Evolutionary conservation across 2,888 invertebrate species (phyloP), one percentile per base, ranked within the genome.

Genomic region (Drosophila phalerata): DNA sequence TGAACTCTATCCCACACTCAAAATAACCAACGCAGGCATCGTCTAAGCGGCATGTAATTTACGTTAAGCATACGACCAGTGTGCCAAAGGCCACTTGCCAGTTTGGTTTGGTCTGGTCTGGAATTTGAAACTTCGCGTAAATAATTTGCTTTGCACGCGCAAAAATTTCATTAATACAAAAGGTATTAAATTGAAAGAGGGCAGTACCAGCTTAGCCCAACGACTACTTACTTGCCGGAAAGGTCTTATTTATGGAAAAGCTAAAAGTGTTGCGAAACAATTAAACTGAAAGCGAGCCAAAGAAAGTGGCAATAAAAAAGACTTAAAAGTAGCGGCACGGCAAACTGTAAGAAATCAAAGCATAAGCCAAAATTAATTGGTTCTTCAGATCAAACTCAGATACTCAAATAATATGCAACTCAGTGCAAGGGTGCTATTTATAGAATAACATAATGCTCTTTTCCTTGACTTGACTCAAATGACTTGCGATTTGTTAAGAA

Each of bases 161-260:
- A 51, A 61, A 79, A 82, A 78, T 76, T 84, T 84, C 78, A 82
- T 82, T 81, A 84, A 73, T 68, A 78, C 58, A 56, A 73, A 76
- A 62, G 77, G 62, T 71, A 79, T 69, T 75, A 79, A 79, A 67
- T 79, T 79, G 58, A 72, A 81, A 68, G 19, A 30, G 19, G 38
- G 48, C 57, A 64, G 30, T 8, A 25, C 43, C 19, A 43, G 45
- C 32, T 17, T 17, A 28, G 43, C 38, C 42, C 40, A 19, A 22
- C 42, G 55, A 34, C 45, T 53, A 58, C 76, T 43, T 56, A 58
- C 65, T 65, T 61, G 32, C 52, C 49, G 15, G 25, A 15, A 25
- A 56, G 51, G 17, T 57, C 64, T 57, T 53, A 58, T 58, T 74
- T 62, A 74, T 66, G 74, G 47, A 57, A 48, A 53, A 63, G 56